phyloP scores from a whole-genome alignment of 2,888 invertebrate genomes.

The Conomelus anceps region DNA sequence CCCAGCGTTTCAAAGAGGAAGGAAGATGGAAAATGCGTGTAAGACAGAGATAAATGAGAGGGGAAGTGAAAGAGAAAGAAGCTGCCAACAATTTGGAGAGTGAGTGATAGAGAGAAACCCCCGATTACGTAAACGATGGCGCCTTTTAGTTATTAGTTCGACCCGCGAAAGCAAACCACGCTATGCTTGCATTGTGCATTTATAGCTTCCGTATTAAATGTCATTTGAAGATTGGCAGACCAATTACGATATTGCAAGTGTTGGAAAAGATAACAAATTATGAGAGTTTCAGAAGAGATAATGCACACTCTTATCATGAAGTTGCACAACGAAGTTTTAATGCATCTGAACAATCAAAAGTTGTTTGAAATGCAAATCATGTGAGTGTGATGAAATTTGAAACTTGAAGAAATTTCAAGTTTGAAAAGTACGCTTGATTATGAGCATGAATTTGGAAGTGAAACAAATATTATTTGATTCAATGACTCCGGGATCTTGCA shows the following conservation, averaged over 20 bases:
- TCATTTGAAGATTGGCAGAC: not conserved
- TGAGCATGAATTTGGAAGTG: too few species aligned
- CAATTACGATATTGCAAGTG: not conserved
- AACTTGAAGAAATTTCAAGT: too few species aligned
- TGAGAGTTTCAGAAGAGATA: not conserved
- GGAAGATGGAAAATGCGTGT: not conserved
- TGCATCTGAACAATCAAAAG: too few species aligned
- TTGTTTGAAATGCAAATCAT: too few species aligned
- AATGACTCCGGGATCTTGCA: too few species aligned
- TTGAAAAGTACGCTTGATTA: too few species aligned
- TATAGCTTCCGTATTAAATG: not conserved
- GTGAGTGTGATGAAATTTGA: too few species aligned
- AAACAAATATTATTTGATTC: too few species aligned
- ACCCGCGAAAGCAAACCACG: not conserved
- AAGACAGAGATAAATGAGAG: not conserved
- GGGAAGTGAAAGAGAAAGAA: not conserved
- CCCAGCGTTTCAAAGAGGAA: not conserved
- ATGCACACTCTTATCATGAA: not conserved
- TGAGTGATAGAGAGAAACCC: not conserved
- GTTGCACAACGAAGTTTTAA: not conserved
- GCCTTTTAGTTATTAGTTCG: not conserved
- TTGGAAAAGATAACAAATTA: not conserved
- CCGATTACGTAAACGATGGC: not conserved
- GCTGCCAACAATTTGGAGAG: not conserved
- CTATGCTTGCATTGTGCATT: too few species aligned